Percentiles rank a stretch among this genome's conserved stretches.
phyloP scores from a whole-genome alignment of 2,113 vertebrate species.

The Chionodraco myersi region DNA sequence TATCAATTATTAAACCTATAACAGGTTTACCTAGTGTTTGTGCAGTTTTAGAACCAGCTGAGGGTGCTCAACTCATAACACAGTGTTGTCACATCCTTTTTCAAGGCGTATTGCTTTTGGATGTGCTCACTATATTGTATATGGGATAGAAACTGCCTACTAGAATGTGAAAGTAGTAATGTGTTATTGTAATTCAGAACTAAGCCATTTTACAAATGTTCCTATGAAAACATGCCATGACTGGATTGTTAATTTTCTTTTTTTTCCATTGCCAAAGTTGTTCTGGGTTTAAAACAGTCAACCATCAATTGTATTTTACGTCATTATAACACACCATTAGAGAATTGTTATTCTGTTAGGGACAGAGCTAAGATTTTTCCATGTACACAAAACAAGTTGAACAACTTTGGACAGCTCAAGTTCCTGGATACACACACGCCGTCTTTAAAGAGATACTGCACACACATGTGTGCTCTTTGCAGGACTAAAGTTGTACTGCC shows the following conservation, averaged over 20 bases:
- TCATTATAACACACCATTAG: neutral
- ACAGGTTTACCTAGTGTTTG: neutral
- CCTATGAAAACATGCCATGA: constrained; percentile 25
- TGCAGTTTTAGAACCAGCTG: constrained; percentile 24
- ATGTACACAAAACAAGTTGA: neutral
- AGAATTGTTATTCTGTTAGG: neutral
- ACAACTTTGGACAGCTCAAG: neutral
- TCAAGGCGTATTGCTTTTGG: constrained; percentile 2
- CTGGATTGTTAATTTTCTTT: constrained; percentile 24
- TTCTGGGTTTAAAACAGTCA: constrained; percentile 24
- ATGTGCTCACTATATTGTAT: constrained; percentile 3
- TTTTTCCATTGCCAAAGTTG: constrained; percentile 53
- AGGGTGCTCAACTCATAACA: constrained; percentile 20
- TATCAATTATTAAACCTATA: neutral
- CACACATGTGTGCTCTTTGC: neutral
- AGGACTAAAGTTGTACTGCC: neutral
- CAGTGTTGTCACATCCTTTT: constrained; percentile 14
- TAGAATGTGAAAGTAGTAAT: constrained; percentile 1
- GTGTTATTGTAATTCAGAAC: constrained; percentile 3
- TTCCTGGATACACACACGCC: neutral
- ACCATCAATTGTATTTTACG: constrained; percentile 11
- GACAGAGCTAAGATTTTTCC: neutral
- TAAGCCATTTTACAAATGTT: neutral
- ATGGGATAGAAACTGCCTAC: constrained; percentile 8
- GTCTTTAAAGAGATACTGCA: constrained; percentile 6